Evolutionary conservation across 2,797 vertebrate genomes (phyloP), one percentile per base, ranked within the genome.

Genomic region (Mormyrops boulengeri): DNA sequence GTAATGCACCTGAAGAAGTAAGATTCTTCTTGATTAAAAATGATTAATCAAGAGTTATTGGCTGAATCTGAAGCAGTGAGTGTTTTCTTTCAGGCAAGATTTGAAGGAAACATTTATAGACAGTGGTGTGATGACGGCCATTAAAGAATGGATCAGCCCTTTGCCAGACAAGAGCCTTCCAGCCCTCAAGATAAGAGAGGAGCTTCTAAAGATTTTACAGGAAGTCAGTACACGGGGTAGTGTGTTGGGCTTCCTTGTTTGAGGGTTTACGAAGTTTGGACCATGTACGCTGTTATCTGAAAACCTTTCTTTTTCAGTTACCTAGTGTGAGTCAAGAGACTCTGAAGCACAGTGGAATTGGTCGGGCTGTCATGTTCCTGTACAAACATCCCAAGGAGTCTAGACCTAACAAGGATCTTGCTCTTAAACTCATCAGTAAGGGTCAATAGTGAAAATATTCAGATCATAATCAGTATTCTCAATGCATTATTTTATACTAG

Each of bases 1-100:
- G 97, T 99, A 91, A 99, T 98, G 98, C 98, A 99, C 92, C 97
- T 99, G 90, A 99, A 99, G 95, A 99, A 99, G 98, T 99, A 95
- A 96, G 96, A 93, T 26, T 90, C 30, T 66, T 41, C 26, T 88
- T 17, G 77, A 86, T 47, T 22, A 6, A 1, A 12, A 85, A 85
- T 8, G 5, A 17, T 47, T 52, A 55, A 55, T 30, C 52, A 17
- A 1, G 22, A 34, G 89, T 69, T 8, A 66, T 26, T 73, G 52
- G n/a, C 30, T 14, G 49, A n/a, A 30, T 14, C 55, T 34, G 57
- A 49, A 44, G n/a, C 9, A 53, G 50, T 88, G 86, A 60, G 4
- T 69, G 8, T 87, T 88, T n/a, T 26, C 12, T 86, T 84, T 19
- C 93, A 99, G 98, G 89, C 98, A 99, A 93, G 98, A 99, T 93